Evolutionary conservation across 2,797 vertebrate genomes (phyloP), one percentile per base, ranked within the genome.

Genomic region (Tapera naevia): DNA sequence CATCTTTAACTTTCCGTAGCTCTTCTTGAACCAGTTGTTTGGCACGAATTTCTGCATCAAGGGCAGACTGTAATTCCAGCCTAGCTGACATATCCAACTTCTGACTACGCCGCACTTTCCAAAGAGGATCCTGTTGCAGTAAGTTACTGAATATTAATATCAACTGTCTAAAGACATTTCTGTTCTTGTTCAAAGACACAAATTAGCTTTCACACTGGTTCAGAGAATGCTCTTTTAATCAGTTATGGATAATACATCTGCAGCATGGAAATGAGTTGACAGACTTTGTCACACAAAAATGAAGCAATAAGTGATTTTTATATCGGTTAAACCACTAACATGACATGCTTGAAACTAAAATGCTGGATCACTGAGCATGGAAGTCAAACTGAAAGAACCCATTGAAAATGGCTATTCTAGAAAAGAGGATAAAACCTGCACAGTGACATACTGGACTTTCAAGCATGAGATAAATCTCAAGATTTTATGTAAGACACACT

Each of bases 31-130:
- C 98, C 10, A 99, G 97, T 87, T 99, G 99, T 69, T 99, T 99
- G 97, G 99, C 99, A 95, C 98, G 98, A 95, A 99, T 99, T 97
- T 99, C 99, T 0, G 99, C 98, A 16, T 99, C 99, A 27, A 99
- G 98, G 4, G 99, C 99, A 0, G 99, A 99, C 95, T 99, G 99
- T 43, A 99, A 96, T 82, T 99, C 99, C 89, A 99, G 97, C 9
- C 99, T 98, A 0, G 98, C 99, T 1, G 99, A 99, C 99, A 99
- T 99, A 97, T 99, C 99, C 96, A 99, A 89, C 97, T 99, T 99
- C 97, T 99, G 99, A 83, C 99, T 99, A 81, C 99, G 99, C 2
- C 99, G 98, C 43, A 99, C 99, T 95, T 99, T 99, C 99, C 99
- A 99, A 50, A 99, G 98, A 0, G 99, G 99, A 95, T 99, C 99